A percentile compares a stretch with the other conserved stretches of the same genome.
phyloP scores from a whole-genome alignment of 2,797 vertebrate genomes.

The Pagetopsis macropterus region DNA sequence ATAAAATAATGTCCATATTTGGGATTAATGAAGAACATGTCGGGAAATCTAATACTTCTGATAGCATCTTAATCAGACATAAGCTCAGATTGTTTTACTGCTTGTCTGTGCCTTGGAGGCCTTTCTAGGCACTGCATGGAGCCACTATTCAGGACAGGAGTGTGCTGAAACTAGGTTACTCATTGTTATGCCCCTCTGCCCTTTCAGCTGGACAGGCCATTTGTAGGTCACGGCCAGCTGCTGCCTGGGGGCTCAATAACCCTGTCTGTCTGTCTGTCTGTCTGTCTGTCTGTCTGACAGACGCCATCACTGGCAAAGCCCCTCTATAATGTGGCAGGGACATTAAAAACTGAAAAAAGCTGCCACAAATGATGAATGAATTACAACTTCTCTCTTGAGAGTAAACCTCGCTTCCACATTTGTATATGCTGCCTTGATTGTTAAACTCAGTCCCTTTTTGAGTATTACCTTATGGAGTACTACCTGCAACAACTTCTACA shows the following conservation, averaged over 20 bases:
- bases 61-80: neutral
- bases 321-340: neutral
- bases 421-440: neutral
- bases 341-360: neutral
- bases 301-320: slow-evolving; percentile 21
- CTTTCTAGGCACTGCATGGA: slow-evolving; percentile 30
- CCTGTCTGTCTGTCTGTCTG: slow-evolving; percentile 45
- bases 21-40: no score
- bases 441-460: neutral
- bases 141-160: slow-evolving; percentile 3
- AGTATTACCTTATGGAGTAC: neutral
- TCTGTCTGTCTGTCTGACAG: slow-evolving; percentile 47
- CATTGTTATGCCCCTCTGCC: slow-evolving; percentile 34
- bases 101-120: neutral
- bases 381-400: neutral
- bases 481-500: neutral
- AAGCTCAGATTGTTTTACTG: neutral
- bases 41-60: neutral
- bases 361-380: neutral
- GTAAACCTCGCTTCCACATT: neutral
- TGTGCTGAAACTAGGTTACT: slow-evolving; percentile 45
- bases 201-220: slow-evolving; percentile 42
- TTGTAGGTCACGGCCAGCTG: slow-evolving; percentile 67
- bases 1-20: no score
- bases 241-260: slow-evolving; percentile 44